Conservation (phyloP, 1,140 invertebrate genomes). For the Ericerus pela region DNA sequence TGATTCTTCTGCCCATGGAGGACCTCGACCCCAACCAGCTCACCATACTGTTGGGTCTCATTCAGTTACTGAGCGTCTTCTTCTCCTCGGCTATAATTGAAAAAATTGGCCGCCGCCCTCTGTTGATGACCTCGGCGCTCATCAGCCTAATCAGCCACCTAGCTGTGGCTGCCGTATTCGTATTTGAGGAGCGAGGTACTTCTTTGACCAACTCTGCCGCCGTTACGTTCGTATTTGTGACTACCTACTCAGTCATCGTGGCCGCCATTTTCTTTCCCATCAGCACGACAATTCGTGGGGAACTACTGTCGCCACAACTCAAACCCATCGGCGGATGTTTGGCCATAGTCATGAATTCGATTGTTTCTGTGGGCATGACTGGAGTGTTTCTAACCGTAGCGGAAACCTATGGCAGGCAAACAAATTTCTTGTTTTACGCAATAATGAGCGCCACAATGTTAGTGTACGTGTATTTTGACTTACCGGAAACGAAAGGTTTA, state of each 20-base stretch:
- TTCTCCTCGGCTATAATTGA: slow-evolving; percentile 34
- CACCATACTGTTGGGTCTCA: slow-evolving; percentile 20
- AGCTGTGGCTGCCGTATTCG: background rate
- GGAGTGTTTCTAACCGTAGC: slow-evolving; percentile 50
- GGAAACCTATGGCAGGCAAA: slow-evolving; percentile 43
- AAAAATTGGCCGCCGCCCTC: slow-evolving; percentile 33
- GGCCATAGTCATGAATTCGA: slow-evolving; percentile 31
- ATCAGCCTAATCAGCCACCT: slow-evolving; percentile 28
- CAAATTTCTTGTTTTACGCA: slow-evolving; percentile 66
- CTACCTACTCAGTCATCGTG: slow-evolving; percentile 41
- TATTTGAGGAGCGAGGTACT: slow-evolving; percentile 26
- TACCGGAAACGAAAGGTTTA: slow-evolving; percentile 73
- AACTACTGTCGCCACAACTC: slow-evolving; percentile 44
- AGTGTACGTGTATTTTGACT: slow-evolving; percentile 41
- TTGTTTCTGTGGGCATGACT: slow-evolving; percentile 43
- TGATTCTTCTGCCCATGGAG: slow-evolving; percentile 26
- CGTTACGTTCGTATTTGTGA: slow-evolving; percentile 37
- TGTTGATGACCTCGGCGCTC: slow-evolving; percentile 38
- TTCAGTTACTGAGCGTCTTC: slow-evolving; percentile 32
- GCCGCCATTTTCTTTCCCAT: slow-evolving; percentile 40
- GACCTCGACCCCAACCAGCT: slow-evolving; percentile 15
- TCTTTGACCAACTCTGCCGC: slow-evolving; percentile 30
- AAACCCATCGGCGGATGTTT: slow-evolving; percentile 39
- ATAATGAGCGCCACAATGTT: slow-evolving; percentile 44
- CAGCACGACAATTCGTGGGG: slow-evolving; percentile 43